phyloP scores from a whole-genome alignment of 2,888 invertebrate genomes.

The Nezara viridula region DNA sequence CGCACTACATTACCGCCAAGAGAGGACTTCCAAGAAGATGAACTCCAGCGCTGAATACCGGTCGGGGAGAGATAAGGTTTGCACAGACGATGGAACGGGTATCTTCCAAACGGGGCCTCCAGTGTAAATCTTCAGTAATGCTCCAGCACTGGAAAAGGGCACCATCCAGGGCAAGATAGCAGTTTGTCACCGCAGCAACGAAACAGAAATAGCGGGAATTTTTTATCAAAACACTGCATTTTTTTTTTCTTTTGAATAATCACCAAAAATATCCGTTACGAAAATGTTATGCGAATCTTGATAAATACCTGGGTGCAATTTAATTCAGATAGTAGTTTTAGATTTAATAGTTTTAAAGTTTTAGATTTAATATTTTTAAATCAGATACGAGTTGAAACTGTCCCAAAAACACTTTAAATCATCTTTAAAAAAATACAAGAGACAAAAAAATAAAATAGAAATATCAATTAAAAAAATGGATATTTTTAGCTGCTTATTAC shows the following conservation, averaged over 20 bases:
- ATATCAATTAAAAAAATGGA: too few relatives aligned
- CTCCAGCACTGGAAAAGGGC: neutral
- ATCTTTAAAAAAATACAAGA: too few relatives aligned
- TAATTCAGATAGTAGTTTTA: too few relatives aligned
- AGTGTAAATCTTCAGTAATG: conserved; percentile 21
- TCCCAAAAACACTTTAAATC: too few relatives aligned
- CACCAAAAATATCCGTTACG: neutral
- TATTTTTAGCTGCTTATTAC: too few relatives aligned
- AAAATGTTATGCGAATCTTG: neutral
- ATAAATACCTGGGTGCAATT: too few relatives aligned
- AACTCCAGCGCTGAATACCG: conserved; percentile 9
- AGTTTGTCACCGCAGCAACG: neutral
- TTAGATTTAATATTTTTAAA: too few relatives aligned
- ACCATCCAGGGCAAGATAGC: conserved; percentile 16
- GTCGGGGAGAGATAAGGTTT: conserved; percentile 26
- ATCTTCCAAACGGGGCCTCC: conserved; percentile 2
- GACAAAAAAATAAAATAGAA: too few relatives aligned
- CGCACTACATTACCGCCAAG: neutral
- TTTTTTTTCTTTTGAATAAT: neutral
- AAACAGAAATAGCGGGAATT: conserved; percentile 8
- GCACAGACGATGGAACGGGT: conserved; percentile 1
- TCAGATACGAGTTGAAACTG: too few relatives aligned
- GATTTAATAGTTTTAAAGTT: too few relatives aligned
- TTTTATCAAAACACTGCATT: neutral
- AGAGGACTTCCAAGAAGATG: neutral